Conservation (phyloP, 2,113 vertebrate genomes). For the Chiloscyllium plagiosum region DNA sequence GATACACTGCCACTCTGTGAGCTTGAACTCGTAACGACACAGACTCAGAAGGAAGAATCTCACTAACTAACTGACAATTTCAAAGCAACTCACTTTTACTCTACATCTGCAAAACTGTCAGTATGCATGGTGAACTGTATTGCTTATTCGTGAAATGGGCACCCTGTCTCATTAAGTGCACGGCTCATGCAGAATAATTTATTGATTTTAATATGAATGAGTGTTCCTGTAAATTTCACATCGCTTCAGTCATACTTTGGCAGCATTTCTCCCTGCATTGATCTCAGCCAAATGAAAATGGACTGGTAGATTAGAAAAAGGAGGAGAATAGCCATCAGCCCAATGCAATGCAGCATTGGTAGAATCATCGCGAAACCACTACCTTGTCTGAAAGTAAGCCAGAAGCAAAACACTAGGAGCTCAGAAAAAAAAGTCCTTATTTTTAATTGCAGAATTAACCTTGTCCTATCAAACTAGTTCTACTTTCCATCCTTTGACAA, state of each 20-base stretch:
- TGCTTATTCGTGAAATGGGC: neutral
- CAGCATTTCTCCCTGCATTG: neutral
- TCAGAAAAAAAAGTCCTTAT: neutral
- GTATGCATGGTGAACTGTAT: too few relatives aligned
- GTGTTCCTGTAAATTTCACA: neutral
- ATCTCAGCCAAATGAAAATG: neutral
- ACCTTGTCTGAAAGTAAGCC: neutral
- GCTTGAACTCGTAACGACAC: neutral
- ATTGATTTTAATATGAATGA: constrained; percentile 33
- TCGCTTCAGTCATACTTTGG: neutral
- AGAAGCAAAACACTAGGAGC: neutral
- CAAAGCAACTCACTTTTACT: neutral
- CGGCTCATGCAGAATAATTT: neutral
- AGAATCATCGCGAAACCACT: neutral
- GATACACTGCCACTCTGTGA: neutral
- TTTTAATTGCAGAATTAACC: neutral
- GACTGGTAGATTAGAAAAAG: too few relatives aligned
- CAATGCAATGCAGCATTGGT: neutral
- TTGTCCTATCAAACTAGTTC: neutral
- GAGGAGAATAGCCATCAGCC: neutral
- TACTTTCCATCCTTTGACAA: neutral
- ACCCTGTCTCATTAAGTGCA: neutral
- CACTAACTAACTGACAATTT: neutral
- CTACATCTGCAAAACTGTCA: neutral
- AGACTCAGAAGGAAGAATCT: neutral